Percentiles rank a stretch among this genome's conserved stretches.
phyloP scores from a whole-genome alignment of 2,113 vertebrate species.

The Petrocephalus zakoni region DNA sequence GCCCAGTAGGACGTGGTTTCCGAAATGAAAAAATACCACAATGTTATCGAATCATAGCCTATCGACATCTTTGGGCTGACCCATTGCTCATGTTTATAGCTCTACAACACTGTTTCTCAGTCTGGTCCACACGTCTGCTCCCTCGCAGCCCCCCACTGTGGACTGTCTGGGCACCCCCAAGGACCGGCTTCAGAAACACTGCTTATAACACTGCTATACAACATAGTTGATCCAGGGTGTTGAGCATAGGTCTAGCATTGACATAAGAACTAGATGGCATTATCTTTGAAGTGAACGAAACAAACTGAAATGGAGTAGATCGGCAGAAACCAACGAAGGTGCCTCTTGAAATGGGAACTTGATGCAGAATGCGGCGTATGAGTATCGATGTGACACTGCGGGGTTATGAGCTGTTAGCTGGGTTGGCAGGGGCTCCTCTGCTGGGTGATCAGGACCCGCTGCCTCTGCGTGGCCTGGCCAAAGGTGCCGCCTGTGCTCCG shows the following conservation, averaged over 20 bases:
- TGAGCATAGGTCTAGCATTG: neutral
- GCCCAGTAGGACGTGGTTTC: neutral
- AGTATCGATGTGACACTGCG: neutral
- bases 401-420: neutral
- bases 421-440: neutral
- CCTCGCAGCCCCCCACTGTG: neutral
- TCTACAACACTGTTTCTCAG: neutral
- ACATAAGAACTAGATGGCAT: neutral
- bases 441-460: neutral
- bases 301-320: neutral
- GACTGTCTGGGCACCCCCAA: neutral
- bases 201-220: neutral
- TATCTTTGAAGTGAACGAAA: neutral
- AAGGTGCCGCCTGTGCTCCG: neutral
- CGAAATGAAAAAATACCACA: neutral
- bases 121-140: neutral
- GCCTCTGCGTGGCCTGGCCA: neutral
- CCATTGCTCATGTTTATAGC: neutral
- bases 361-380: neutral
- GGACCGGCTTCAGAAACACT: neutral
- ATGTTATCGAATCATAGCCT: neutral
- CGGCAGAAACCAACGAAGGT: neutral
- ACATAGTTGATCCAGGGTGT: neutral
- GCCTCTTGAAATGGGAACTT: neutral
- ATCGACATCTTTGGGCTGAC: neutral